Evolutionary conservation across 2,113 vertebrate species (phyloP).

Genomic region (Nycticebus coucang): DNA sequence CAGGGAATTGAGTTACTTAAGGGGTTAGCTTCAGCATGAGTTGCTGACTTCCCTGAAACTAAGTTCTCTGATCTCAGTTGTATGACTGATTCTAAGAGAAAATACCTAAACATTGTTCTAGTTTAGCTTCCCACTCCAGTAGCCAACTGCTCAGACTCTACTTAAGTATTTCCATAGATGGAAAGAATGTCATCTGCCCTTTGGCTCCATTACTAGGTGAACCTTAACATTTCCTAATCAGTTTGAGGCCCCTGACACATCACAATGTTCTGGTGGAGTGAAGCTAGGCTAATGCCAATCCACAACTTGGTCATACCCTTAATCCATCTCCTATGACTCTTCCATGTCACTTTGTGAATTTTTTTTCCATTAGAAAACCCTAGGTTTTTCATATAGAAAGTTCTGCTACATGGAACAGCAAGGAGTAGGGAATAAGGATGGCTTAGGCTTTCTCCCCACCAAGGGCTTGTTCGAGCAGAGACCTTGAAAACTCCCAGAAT

Average conservation of each 20-base stretch:
- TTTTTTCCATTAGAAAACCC: not conserved
- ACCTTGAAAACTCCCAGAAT: not conserved
- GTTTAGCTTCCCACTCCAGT: not conserved
- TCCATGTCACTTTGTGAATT: not conserved
- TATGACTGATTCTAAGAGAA: constrained; percentile 13
- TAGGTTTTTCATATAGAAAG: not conserved
- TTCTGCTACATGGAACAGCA: not conserved
- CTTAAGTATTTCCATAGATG: not conserved
- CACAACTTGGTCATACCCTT: not conserved
- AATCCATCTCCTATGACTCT: not conserved
- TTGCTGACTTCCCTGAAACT: not conserved
- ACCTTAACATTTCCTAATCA: not conserved
- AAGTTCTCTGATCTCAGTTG: not conserved
- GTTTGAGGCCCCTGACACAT: not conserved
- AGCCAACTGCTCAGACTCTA: not conserved
- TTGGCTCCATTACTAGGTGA: not conserved
- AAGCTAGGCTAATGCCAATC: not conserved
- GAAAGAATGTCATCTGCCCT: not conserved
- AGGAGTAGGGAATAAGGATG: not conserved
- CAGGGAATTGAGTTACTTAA: not conserved
- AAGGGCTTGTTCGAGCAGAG: constrained; percentile 27
- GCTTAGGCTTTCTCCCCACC: not conserved
- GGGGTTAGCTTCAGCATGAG: not conserved
- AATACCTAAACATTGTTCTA: not conserved
- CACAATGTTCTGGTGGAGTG: not conserved